Conservation (phyloP, 2,113 vertebrate genomes). For the Orycteropus afer region DNA sequence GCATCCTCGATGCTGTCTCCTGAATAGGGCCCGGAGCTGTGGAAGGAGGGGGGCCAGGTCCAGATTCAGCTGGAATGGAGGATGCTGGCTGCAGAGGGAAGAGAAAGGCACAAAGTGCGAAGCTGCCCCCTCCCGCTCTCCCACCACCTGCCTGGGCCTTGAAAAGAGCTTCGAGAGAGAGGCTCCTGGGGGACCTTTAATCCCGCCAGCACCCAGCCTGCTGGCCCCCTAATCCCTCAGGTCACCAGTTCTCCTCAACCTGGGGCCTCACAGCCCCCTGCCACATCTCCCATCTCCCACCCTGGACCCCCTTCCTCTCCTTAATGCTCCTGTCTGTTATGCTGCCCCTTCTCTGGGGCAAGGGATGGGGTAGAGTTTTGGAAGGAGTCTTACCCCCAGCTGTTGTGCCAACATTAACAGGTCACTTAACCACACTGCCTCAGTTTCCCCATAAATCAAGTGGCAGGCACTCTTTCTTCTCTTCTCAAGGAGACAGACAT, state of each 20-base stretch:
- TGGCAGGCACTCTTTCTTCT: neutral
- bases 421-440: neutral
- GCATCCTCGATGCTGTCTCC: constrained; percentile 62
- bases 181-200: constrained; percentile 77
- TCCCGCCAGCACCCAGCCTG: constrained; percentile 63
- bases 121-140: constrained; percentile 68
- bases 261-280: neutral
- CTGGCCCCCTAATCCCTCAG: constrained; percentile 51
- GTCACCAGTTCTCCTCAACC: neutral
- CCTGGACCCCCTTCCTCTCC: neutral
- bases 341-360: neutral
- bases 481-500: neutral
- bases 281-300: neutral
- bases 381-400: neutral
- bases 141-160: constrained; percentile 76
- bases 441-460: neutral
- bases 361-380: neutral
- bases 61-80: constrained; percentile 69
- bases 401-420: neutral
- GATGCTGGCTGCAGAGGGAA: constrained; percentile 40
- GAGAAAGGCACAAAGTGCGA: constrained; percentile 59
- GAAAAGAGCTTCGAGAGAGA: constrained; percentile 77
- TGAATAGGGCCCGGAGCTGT: constrained; percentile 48
- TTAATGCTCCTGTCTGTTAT: neutral
- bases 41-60: neutral